Base-by-base conservation (phyloP, 2,113 vertebrate genomes). In the Crotophaga sulcirostris region DNA sequence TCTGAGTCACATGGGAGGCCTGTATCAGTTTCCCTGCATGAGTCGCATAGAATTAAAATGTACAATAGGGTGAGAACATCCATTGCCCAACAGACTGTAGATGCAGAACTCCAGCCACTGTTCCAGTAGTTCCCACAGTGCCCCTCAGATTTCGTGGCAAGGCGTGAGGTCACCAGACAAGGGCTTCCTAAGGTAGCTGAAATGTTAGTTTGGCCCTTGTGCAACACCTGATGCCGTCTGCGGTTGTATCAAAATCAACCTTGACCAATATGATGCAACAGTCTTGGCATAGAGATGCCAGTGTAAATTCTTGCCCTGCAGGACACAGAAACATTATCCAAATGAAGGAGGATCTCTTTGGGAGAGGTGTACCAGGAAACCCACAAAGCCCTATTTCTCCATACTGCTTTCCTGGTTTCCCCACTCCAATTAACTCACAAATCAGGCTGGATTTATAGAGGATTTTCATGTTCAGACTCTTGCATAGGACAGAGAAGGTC, bases 321-420 rank as follows among this genome's bases (percentile, higher is more conserved):
- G 79, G 83, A 88, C 76, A 77, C 86, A 90, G 13, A 51, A 90
- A 56, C 47, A 10, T 66, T 2, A 56, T 12, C 60, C 77, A 70
- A 62, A 74, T 0, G 74, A 77, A 92, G 84, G 59, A 87, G 59
- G 42, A 93, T 38, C 73, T 89, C 78, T 33, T 4, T 56, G 51
- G 79, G 36, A 94, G 79, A 94, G 70, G 83, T 44, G 68, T 38
- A 86, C 64, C 72, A 81, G 83, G 68, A 94, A 90, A 84, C 18
- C 80, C 86, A 94, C 92, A 92, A 52, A 81, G 73, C 47, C 56
- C 56, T 47, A 1, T 67, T 94, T 64, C 80, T 93, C 73, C 67
- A 54, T 17, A 17, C 55, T 0, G 1, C 68, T 83, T 59, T 88
- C 83, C 83, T 45, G 47, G 55, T 47, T 94, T 96, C 79, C 83